Percentiles rank a stretch among this genome's conserved stretches.
Conservation (phyloP, 1,140 invertebrate species). For the Acromyrmex echinatior region DNA sequence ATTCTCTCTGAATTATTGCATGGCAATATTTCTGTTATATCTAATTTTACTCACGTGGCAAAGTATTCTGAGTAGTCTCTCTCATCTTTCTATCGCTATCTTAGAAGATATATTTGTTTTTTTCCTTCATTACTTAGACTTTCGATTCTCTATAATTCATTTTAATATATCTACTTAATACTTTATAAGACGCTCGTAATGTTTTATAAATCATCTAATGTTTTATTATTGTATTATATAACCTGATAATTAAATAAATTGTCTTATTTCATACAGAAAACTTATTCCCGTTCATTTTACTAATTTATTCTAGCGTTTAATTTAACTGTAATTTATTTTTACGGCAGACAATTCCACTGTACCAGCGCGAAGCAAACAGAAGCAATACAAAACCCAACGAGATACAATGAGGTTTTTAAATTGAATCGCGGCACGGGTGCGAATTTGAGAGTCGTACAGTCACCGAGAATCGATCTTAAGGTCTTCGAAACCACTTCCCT, state of each 20-base stretch:
- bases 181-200: neutral
- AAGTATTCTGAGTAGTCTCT: neutral
- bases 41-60: neutral
- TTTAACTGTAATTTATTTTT: constrained; percentile 36
- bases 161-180: neutral
- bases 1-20: constrained; percentile 10
- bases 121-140: neutral
- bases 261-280: neutral
- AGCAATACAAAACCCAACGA: constrained; percentile 31
- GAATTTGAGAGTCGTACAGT: constrained; percentile 58
- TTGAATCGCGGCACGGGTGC: constrained; percentile 44
- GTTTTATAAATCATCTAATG: neutral
- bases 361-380: constrained; percentile 24
- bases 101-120: neutral
- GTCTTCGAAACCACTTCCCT: constrained; percentile 21
- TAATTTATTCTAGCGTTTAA: neutral
- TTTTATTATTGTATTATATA: too few species aligned
- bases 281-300: neutral
- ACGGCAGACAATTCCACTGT: neutral
- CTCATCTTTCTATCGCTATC: neutral
- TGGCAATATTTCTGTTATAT: neutral
- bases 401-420: constrained; percentile 55
- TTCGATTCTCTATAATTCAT: neutral
- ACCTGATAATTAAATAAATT: neutral
- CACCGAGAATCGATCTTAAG: constrained; percentile 49